phyloP scores from a whole-genome alignment of 2,888 invertebrate genomes.

The Petrolisthes manimaculis region DNA sequence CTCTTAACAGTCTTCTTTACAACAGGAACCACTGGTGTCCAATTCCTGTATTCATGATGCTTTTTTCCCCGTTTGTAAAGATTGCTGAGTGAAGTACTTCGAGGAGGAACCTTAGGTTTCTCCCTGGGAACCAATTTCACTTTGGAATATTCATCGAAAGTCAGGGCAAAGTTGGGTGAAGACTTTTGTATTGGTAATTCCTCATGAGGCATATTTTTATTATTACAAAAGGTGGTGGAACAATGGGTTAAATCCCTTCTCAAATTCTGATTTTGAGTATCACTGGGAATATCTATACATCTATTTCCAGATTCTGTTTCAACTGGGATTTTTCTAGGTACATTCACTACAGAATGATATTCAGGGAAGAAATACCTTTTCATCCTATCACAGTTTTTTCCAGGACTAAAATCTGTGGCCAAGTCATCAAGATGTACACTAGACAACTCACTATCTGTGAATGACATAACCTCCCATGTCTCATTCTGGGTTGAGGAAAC shows the following conservation, averaged over 20 bases:
- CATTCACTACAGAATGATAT: too few species aligned
- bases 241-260: too few species aligned
- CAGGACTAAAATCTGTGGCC: conserved; percentile 21
- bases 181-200: not conserved
- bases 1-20: not conserved
- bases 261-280: too few species aligned
- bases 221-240: too few species aligned
- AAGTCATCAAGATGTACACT: conserved; percentile 43
- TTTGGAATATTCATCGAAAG: conserved; percentile 17
- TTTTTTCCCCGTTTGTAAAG: not conserved
- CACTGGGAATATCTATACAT: too few species aligned
- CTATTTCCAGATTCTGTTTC: too few species aligned
- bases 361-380: conserved; percentile 25
- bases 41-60: not conserved
- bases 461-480: not conserved
- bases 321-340: too few species aligned
- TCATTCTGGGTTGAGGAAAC: not conserved
- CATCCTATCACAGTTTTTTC: conserved; percentile 14
- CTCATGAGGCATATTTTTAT: too few species aligned
- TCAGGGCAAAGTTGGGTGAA: conserved; percentile 17
- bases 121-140: conserved; percentile 19
- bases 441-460: conserved; percentile 38
- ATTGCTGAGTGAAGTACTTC: conserved; percentile 37
- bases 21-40: conserved; percentile 6
- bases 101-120: conserved; percentile 41